A percentile compares a stretch with the other conserved stretches of the same genome.
Evolutionary conservation across 2,113 vertebrate genomes (phyloP).

Genomic region (Shinisaurus crocodilurus): DNA sequence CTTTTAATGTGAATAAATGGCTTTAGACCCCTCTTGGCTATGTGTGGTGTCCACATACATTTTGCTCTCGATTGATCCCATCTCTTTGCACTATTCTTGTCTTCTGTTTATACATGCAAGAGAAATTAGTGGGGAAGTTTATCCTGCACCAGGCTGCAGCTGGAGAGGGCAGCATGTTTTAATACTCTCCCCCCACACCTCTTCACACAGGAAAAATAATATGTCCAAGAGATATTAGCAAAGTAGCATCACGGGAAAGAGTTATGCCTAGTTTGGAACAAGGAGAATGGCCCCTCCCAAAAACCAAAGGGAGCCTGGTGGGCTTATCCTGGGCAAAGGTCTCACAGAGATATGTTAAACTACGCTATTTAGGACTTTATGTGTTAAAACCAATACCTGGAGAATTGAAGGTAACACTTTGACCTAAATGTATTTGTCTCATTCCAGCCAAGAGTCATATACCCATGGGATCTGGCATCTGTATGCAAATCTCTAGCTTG

Average conservation of each 20-base stretch:
- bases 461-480: too few relatives aligned
- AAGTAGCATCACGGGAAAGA: not conserved
- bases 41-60: not conserved
- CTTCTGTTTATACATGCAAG: not conserved
- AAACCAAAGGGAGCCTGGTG: not conserved
- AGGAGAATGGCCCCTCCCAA: not conserved
- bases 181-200: not conserved
- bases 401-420: not conserved
- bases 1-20: not conserved
- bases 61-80: not conserved
- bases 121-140: not conserved
- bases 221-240: not conserved
- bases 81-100: not conserved
- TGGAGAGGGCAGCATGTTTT: not conserved
- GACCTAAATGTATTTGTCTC: not conserved
- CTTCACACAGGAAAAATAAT: not conserved
- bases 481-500: not conserved
- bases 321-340: too few relatives aligned
- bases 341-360: not conserved
- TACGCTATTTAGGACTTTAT: not conserved
- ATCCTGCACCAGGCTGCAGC: not conserved
- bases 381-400: not conserved
- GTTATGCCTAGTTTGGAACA: not conserved
- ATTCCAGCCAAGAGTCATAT: not conserved
- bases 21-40: not conserved